A percentile compares a stretch with the other conserved stretches of the same genome.
phyloP scores from a whole-genome alignment of 2,113 vertebrate genomes.

The Dromaius novaehollandiae region DNA sequence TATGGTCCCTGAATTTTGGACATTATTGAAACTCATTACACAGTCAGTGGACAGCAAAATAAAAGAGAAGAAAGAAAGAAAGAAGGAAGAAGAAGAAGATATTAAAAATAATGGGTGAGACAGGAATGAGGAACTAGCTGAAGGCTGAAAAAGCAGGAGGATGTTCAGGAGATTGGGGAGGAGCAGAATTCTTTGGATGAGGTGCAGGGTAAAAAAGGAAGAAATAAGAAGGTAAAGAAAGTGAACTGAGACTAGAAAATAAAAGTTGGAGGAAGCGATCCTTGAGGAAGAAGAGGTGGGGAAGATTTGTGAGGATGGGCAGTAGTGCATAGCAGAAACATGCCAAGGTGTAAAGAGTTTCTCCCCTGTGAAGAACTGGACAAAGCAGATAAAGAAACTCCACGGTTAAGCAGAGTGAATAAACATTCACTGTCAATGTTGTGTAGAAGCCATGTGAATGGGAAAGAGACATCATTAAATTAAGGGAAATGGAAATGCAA shows the following conservation, averaged over 20 bases:
- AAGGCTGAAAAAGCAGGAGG: not conserved
- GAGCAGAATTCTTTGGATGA: not conserved
- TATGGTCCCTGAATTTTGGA: not conserved
- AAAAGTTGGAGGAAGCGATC: not conserved
- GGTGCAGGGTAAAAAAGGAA: not conserved
- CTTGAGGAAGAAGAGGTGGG: not conserved
- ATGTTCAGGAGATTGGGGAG: not conserved
- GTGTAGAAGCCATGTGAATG: not conserved
- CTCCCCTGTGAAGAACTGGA: not conserved
- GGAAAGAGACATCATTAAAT: not conserved
- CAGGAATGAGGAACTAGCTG: not conserved
- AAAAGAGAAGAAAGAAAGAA: not conserved
- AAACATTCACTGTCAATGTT: not conserved
- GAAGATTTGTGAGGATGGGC: not conserved
- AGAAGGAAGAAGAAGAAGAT: not conserved
- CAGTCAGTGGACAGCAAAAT: not conserved
- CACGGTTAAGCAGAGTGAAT: not conserved
- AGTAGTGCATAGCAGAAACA: not conserved
- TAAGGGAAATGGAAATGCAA: not conserved
- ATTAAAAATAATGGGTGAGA: not conserved
- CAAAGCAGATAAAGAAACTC: not conserved
- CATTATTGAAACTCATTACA: not conserved
- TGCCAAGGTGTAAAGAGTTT: not conserved
- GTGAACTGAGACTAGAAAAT: not conserved
- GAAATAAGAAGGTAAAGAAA: not conserved